phyloP scores from a whole-genome alignment of 1,140 invertebrate genomes.

The Capitella teleta region DNA sequence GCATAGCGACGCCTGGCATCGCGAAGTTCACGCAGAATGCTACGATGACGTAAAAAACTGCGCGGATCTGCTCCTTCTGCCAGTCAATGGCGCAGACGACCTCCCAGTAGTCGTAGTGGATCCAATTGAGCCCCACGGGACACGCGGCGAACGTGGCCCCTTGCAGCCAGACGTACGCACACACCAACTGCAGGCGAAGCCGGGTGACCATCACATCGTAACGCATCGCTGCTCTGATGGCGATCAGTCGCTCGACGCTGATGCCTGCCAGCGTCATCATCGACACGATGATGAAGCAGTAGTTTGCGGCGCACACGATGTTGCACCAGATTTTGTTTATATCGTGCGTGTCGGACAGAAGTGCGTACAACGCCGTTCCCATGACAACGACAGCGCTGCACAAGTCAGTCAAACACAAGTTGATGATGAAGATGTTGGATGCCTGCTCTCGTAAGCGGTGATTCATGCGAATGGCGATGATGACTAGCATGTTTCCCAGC shows the following conservation, averaged over 20 bases:
- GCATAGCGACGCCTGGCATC: conserved; percentile 25
- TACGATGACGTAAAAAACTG: conserved; percentile 29
- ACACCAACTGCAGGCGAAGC: conserved; percentile 15
- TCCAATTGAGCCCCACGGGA: conserved; percentile 27
- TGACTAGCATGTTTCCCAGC: conserved; percentile 28
- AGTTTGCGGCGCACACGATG: conserved; percentile 30
- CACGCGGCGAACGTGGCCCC: conserved; percentile 15
- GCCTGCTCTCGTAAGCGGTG: conserved; percentile 21
- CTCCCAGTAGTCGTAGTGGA: conserved; percentile 41
- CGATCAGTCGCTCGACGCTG: conserved; percentile 32
- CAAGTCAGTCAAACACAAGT: conserved; percentile 32
- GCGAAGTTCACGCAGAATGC: conserved; percentile 38
- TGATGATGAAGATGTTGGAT: conserved; percentile 30
- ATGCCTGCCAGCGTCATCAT: conserved; percentile 39
- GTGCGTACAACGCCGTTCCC: conserved; percentile 19
- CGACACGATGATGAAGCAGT: conserved; percentile 36
- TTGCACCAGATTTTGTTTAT: conserved; percentile 22
- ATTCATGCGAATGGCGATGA: conserved; percentile 18
- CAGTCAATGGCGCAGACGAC: conserved; percentile 38
- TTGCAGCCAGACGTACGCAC: conserved; percentile 25
- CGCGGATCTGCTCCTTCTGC: conserved; percentile 19
- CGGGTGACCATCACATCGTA: conserved; percentile 21
- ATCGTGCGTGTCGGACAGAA: conserved; percentile 20
- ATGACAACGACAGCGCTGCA: conserved; percentile 29
- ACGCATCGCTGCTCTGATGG: conserved; percentile 24